phyloP scores from a whole-genome alignment of 2,888 invertebrate genomes.

The Tupiocoris notatus region DNA sequence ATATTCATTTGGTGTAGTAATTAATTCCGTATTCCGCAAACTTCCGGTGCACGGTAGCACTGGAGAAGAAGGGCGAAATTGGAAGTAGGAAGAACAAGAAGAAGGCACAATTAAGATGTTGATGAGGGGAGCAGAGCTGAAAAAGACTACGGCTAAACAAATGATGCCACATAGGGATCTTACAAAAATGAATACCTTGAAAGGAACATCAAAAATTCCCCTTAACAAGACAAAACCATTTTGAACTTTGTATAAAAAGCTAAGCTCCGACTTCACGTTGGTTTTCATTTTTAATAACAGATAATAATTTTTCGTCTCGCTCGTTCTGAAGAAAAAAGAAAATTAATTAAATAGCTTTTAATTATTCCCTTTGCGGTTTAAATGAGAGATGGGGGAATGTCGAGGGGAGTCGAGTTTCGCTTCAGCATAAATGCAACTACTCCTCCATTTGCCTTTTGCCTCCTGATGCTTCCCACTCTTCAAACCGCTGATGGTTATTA shows the following conservation, averaged over 20 bases:
- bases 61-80: neutral
- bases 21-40: slow-evolving; percentile 24
- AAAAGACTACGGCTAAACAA: slow-evolving; percentile 16
- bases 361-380: slow-evolving; percentile 38
- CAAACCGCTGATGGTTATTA: slow-evolving; percentile 39
- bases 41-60: slow-evolving; percentile 2
- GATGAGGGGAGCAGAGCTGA: slow-evolving; percentile 3
- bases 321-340: neutral
- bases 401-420: neutral
- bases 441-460: neutral
- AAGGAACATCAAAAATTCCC: slow-evolving; percentile 15
- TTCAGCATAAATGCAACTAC: neutral
- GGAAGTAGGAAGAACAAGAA: slow-evolving; percentile 4
- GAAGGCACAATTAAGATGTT: slow-evolving; percentile 23
- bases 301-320: slow-evolving; percentile 6
- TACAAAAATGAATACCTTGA: slow-evolving; percentile 29
- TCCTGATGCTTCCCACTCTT: slow-evolving; percentile 10
- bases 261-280: neutral
- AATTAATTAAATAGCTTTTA: slow-evolving; percentile 36
- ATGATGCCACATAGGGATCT: slow-evolving; percentile 38
- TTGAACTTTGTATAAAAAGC: slow-evolving; percentile 8
- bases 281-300: slow-evolving; percentile 13
- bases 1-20: slow-evolving; percentile 36
- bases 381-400: neutral
- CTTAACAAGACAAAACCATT: slow-evolving; percentile 40